phyloP scores from a whole-genome alignment of 2,797 vertebrate species.

The Neosilurus hyrtlii region DNA sequence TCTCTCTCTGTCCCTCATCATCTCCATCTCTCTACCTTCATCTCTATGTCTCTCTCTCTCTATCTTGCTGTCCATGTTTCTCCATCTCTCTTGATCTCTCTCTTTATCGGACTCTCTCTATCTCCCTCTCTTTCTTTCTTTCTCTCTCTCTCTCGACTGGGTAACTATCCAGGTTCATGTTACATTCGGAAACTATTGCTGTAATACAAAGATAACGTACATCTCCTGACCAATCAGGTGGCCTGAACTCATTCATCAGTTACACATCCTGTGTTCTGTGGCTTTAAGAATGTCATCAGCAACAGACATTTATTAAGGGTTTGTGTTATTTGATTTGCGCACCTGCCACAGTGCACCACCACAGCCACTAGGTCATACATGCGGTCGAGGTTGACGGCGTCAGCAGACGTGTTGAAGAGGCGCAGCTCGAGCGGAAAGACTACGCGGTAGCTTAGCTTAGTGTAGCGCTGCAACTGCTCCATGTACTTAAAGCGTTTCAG shows the following conservation, averaged over 20 bases:
- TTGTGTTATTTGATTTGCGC: conserved; percentile 9
- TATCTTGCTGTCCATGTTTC: too few relatives aligned
- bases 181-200: too few relatives aligned
- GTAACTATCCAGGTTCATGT: too few relatives aligned
- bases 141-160: too few relatives aligned
- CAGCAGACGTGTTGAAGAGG: conserved; percentile 93
- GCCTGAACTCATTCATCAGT: background rate
- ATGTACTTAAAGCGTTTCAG: conserved; percentile 98
- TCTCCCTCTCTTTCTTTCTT: too few relatives aligned
- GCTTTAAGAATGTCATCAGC: background rate
- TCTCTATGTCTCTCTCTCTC: too few relatives aligned
- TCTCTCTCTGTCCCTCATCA: too few relatives aligned
- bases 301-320: background rate
- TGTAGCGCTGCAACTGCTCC: conserved; percentile 96
- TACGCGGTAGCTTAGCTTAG: conserved; percentile 93
- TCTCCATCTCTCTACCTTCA: too few relatives aligned
- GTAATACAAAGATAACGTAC: background rate
- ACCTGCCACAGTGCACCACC: conserved; percentile 98
- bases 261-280: background rate
- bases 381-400: conserved; percentile 91
- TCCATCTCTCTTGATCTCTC: too few relatives aligned
- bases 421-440: conserved; percentile 94
- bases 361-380: conserved; percentile 97
- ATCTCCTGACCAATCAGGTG: background rate
- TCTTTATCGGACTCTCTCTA: too few relatives aligned